Percentiles rank a stretch among this genome's conserved stretches.
phyloP scores from a whole-genome alignment of 2,797 vertebrate genomes.

The Pogoniulus pusillus region DNA sequence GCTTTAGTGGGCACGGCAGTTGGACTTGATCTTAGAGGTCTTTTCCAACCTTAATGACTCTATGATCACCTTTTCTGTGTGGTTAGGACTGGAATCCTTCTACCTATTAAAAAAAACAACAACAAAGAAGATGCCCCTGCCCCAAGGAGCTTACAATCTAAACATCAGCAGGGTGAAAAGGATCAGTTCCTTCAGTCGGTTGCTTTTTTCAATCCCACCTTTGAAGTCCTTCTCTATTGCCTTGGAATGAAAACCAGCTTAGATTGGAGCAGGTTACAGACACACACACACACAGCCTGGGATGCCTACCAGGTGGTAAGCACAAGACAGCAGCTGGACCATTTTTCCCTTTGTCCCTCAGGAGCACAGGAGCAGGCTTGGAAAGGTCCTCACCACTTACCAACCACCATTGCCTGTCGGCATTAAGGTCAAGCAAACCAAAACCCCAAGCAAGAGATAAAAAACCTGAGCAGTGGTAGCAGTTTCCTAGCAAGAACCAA shows the following conservation, averaged over 20 bases:
- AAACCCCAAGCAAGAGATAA: neutral
- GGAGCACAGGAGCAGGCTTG: neutral
- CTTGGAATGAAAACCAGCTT: neutral
- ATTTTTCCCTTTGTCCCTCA: neutral
- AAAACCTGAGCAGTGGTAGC: neutral
- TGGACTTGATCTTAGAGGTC: no score
- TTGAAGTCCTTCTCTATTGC: slow-evolving; percentile 3
- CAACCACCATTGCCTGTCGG: neutral
- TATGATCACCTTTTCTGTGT: neutral
- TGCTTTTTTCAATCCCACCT: neutral
- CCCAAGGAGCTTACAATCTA: slow-evolving; percentile 73
- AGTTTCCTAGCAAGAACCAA: slow-evolving; percentile 22
- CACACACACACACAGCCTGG: neutral
- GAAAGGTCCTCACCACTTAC: slow-evolving; percentile 49
- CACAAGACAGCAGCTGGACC: slow-evolving; percentile 16
- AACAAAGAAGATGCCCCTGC: slow-evolving; percentile 41
- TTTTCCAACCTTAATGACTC: no score
- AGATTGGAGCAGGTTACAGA: slow-evolving; percentile 3
- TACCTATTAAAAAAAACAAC: slow-evolving; percentile 12
- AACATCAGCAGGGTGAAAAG: neutral
- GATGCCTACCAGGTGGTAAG: neutral
- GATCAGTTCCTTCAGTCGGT: neutral
- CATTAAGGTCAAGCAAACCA: neutral
- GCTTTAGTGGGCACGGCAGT: no score
- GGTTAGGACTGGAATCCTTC: neutral